Percentiles rank a stretch among this genome's conserved stretches.
Evolutionary conservation across 2,113 vertebrate species (phyloP).

Genomic region (Colaptes auratus): DNA sequence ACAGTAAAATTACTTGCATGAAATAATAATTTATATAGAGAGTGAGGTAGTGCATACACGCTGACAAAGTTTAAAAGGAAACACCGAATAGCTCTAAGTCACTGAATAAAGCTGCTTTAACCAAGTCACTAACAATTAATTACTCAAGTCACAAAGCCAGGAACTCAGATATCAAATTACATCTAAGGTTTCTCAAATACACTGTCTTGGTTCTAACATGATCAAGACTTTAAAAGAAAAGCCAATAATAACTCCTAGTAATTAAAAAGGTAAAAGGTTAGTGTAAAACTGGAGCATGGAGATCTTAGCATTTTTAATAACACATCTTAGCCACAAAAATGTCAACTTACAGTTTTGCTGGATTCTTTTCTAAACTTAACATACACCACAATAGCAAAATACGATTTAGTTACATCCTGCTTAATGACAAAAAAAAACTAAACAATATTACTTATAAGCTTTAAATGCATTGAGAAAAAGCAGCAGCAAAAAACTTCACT

Average conservation of each 20-base stretch:
- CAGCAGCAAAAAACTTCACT: not conserved
- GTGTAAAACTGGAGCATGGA: not conserved
- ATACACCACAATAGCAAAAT: not conserved
- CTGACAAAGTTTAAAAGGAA: conserved; percentile 39
- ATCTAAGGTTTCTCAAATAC: not conserved
- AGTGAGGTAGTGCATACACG: not conserved
- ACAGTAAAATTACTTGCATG: not conserved
- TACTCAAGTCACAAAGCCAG: conserved; percentile 18
- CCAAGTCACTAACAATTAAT: conserved; percentile 29
- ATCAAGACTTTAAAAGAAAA: not conserved
- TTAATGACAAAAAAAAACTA: not conserved
- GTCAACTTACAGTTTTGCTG: not conserved
- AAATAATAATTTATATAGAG: conserved; percentile 10
- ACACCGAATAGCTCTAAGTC: not conserved
- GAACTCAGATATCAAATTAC: not conserved
- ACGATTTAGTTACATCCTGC: not conserved
- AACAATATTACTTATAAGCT: not conserved
- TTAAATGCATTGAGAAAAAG: not conserved
- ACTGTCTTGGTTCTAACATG: not conserved
- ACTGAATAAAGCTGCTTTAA: conserved; percentile 28
- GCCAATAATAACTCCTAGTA: not conserved
- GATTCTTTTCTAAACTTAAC: not conserved
- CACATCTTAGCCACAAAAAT: not conserved
- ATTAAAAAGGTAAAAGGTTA: not conserved
- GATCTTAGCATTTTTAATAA: not conserved